Evolutionary conservation across 1,140 invertebrate species (phyloP).

Genomic region (Macrosteles quadrilineatus): DNA sequence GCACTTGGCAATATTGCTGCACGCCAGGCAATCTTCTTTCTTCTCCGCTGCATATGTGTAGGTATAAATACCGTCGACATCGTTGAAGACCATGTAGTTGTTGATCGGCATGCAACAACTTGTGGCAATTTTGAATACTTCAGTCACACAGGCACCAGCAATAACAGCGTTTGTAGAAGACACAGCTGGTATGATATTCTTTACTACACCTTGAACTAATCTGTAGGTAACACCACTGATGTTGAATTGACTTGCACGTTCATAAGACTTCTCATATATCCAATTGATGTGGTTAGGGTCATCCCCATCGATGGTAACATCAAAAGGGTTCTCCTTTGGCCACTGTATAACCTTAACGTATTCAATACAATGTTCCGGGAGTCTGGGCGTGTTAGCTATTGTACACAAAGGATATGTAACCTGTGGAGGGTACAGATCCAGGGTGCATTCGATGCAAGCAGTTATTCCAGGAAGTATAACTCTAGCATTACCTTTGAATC

Average conservation of each 20-base stretch:
- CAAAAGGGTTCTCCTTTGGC: conserved; percentile 96
- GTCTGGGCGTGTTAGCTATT: conserved; percentile 95
- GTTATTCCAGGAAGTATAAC: conserved; percentile 92
- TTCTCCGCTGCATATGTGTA: conserved; percentile 93
- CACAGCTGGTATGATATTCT: conserved; percentile 98
- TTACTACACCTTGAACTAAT: conserved; percentile 96
- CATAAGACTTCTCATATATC: conserved; percentile 91
- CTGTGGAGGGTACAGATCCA: conserved; percentile 97
- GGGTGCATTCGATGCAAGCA: conserved; percentile 96
- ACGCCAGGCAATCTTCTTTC: conserved; percentile 82
- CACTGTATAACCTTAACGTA: conserved; percentile 96
- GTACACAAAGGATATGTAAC: conserved; percentile 98
- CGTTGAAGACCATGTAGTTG: conserved; percentile 98
- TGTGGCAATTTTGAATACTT: conserved; percentile 95
- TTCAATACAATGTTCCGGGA: conserved; percentile 99
- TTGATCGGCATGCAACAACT: conserved; percentile 86
- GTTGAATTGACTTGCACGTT: conserved; percentile 84
- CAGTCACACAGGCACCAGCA: conserved; percentile 90
- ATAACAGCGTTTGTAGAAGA: conserved; percentile 99
- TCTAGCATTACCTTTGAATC: conserved; percentile 97
- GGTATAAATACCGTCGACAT: conserved; percentile 94
- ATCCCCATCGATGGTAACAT: conserved; percentile 84
- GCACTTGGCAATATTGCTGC: conserved; percentile 72
- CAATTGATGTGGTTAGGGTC: conserved; percentile 93
- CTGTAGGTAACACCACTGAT: conserved; percentile 90